Evolutionary conservation across 2,113 vertebrate genomes (phyloP).

Genomic region (Gasterosteus nipponicus): DNA sequence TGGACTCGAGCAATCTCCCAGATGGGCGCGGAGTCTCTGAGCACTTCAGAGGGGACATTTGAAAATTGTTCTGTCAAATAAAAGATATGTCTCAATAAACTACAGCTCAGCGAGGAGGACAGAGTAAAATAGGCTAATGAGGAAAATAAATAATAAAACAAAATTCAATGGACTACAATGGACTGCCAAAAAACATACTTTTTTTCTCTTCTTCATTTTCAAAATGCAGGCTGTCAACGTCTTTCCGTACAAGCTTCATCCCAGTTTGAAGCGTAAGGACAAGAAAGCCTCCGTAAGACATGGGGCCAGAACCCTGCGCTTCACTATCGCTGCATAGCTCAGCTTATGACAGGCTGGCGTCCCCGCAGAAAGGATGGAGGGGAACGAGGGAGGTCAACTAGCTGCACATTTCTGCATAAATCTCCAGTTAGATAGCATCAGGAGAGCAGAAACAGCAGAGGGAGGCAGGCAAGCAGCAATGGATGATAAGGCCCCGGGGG

Average conservation of each 20-base stretch:
- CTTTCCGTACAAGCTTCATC: constrained; percentile 59
- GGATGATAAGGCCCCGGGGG: constrained; percentile 79
- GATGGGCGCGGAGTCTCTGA: constrained; percentile 64
- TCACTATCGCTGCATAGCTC: constrained; percentile 75
- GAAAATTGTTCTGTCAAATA: constrained; percentile 69
- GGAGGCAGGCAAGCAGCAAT: constrained; percentile 70
- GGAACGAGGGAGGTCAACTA: constrained; percentile 73
- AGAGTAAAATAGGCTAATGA: constrained; percentile 32
- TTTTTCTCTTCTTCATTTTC: background rate
- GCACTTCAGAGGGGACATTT: constrained; percentile 69
- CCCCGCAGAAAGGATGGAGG: constrained; percentile 77
- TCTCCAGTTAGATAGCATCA: constrained; percentile 80
- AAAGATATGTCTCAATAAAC: constrained; percentile 72
- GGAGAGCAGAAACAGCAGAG: constrained; percentile 68
- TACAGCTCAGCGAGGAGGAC: constrained; percentile 25
- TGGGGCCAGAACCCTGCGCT: constrained; percentile 70
- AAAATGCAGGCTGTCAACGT: constrained; percentile 31
- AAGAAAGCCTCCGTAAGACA: constrained; percentile 72
- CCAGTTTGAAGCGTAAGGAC: constrained; percentile 64
- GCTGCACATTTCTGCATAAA: constrained; percentile 81
- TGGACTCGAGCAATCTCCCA: constrained; percentile 71
- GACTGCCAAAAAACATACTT: constrained; percentile 3
- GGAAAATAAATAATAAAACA: constrained; percentile 5
- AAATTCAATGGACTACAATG: constrained; percentile 1
- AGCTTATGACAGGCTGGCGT: constrained; percentile 75